Conservation (phyloP, 1,140 invertebrate genomes). For the Panagrolaimus sp. region DNA sequence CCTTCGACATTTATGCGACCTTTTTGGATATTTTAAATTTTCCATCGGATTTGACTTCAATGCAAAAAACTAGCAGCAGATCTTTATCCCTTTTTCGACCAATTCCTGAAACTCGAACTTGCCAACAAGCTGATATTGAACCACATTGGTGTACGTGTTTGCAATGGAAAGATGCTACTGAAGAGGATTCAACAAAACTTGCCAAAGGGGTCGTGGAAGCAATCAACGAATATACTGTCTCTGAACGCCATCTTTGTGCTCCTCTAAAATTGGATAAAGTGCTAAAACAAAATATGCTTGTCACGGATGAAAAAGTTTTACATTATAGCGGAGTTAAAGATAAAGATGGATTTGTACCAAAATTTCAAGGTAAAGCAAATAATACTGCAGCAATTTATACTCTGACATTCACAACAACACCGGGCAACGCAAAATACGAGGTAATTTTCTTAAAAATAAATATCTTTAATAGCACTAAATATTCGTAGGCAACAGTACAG, state of each 20-base stretch:
- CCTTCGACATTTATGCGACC: constrained; percentile 69
- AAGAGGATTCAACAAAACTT: constrained; percentile 55
- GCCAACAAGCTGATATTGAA: constrained; percentile 71
- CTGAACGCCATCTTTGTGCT: constrained; percentile 67
- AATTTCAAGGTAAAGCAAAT: constrained; percentile 68
- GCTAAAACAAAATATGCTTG: constrained; percentile 66
- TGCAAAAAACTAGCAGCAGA: constrained; percentile 36
- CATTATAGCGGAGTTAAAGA: constrained; percentile 72
- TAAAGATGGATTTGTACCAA: constrained; percentile 73
- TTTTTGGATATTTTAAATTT: constrained; percentile 50
- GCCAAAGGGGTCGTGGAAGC: constrained; percentile 65
- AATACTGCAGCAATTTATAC: constrained; percentile 69
- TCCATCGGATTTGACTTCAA: constrained; percentile 27
- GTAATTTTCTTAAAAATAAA: constrained; percentile 64
- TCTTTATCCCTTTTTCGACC: constrained; percentile 60
- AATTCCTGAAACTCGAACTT: constrained; percentile 60
- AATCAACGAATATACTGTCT: constrained; percentile 67
- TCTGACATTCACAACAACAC: constrained; percentile 70
- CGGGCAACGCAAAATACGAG: constrained; percentile 72
- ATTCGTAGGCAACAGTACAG: constrained; percentile 63
- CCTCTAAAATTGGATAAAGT: constrained; percentile 66
- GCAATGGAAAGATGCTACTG: constrained; percentile 67
- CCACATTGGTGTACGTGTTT: constrained; percentile 90
- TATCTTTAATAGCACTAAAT: not conserved
- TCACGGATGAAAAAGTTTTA: constrained; percentile 66